phyloP scores from a whole-genome alignment of 2,113 vertebrate genomes.

The Zosterops pallidus region DNA sequence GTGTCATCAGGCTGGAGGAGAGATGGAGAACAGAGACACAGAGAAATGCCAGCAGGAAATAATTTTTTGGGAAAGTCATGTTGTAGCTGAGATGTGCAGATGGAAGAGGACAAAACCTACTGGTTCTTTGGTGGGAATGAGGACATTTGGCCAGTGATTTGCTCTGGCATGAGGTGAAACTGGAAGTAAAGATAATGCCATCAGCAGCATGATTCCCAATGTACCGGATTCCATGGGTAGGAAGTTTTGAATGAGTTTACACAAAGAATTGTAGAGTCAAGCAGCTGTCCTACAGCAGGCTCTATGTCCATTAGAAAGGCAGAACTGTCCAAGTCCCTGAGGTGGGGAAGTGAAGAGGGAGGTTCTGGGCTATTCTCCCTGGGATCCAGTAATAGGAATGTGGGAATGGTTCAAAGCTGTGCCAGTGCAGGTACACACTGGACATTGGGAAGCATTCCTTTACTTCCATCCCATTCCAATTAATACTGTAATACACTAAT shows the following conservation, averaged over 20 bases:
- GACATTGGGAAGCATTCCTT: neutral
- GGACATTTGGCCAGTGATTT: neutral
- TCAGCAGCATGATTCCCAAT: neutral
- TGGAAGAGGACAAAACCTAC: neutral
- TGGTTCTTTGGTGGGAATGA: neutral
- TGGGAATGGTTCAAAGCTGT: neutral
- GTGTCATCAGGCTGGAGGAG: fast-evolving
- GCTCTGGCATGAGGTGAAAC: neutral
- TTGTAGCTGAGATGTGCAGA: neutral
- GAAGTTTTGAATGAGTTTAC: neutral
- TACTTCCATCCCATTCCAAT: neutral
- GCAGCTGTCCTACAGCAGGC: neutral
- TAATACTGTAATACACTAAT: neutral
- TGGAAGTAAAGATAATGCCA: neutral
- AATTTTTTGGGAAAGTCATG: neutral
- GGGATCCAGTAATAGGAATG: fast-evolving
- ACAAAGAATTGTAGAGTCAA: neutral
- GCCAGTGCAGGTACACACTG: neutral
- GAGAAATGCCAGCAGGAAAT: neutral
- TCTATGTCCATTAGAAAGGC: neutral
- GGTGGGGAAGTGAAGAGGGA: neutral
- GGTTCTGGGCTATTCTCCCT: neutral
- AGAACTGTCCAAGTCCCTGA: neutral
- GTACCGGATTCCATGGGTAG: neutral
- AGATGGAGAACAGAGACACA: neutral